Percentiles rank a stretch among this genome's conserved stretches.
These are phyloP conservation scores for Mycalesis mineus DNA, from an alignment of 2,888 invertebrate species.

Conservation along the genomic window DNA sequence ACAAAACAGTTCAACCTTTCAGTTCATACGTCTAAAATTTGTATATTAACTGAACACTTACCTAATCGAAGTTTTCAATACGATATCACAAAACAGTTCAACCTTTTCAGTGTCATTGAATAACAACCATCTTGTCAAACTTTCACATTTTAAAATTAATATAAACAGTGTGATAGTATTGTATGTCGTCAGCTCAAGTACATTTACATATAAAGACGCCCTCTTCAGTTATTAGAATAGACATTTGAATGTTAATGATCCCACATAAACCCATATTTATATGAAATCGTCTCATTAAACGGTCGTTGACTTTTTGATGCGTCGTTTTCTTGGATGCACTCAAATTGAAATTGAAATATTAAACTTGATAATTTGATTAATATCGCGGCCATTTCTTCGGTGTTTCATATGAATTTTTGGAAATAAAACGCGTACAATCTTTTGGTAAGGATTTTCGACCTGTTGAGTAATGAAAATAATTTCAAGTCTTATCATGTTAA, in stretches of 20 bases:
- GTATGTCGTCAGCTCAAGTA: neutral
- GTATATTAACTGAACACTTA: too few species aligned
- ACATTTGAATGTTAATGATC: conserved; percentile 37
- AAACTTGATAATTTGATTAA: conserved; percentile 22
- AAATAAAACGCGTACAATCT: neutral
- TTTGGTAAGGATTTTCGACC: neutral
- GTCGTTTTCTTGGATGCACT: conserved; percentile 18
- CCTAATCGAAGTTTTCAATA: too few species aligned
- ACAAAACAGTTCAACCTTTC: too few species aligned
- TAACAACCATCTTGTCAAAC: neutral
- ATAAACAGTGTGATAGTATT: neutral
- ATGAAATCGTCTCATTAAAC: conserved; percentile 45
- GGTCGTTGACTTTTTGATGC: conserved; percentile 44
- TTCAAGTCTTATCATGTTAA: neutral
- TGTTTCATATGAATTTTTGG: neutral
- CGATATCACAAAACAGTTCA: too few species aligned
- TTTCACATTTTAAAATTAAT: neutral
- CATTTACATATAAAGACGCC: conserved; percentile 21
- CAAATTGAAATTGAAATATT: conserved; percentile 24
- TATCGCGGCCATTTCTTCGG: neutral
- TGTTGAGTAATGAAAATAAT: neutral
- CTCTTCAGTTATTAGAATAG: conserved; percentile 23
- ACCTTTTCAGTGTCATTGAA: neutral
- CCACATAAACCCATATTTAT: conserved; percentile 38
- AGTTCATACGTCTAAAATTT: too few species aligned